These are phyloP conservation scores for Clupea harengus DNA, from an alignment of 2,113 vertebrate species.

Conservation along the genomic window DNA sequence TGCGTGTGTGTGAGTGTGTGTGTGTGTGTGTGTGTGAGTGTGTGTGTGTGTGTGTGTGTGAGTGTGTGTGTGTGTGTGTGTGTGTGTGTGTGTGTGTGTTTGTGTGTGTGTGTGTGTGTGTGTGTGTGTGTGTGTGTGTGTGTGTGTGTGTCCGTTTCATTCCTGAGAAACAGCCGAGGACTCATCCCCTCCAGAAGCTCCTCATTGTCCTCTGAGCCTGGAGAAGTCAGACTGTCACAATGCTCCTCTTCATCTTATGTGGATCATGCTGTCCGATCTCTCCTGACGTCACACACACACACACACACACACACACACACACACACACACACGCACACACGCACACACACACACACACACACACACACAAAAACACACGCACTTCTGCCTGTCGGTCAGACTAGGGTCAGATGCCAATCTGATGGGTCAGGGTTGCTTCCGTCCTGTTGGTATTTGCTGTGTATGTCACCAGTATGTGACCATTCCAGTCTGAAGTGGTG, in stretches of 20 bases:
- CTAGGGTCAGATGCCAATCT: slow-evolving; percentile 6
- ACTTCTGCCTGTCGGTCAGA: neutral
- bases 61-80: neutral
- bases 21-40: too few relatives aligned
- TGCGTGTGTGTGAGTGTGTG: too few relatives aligned
- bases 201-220: neutral
- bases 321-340: neutral
- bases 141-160: neutral
- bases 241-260: neutral
- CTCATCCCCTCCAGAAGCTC: neutral
- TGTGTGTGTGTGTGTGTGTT: neutral
- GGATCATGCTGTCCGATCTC: neutral
- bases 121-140: neutral
- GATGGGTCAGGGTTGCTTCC: neutral
- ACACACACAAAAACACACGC: neutral
- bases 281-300: neutral
- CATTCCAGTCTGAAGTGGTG: neutral
- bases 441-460: neutral
- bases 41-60: neutral
- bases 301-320: neutral
- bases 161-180: neutral
- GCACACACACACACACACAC: neutral
- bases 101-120: slow-evolving; percentile 11
- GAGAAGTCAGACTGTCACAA: neutral
- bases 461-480: neutral